phyloP scores from a whole-genome alignment of 2,888 invertebrate genomes.

The Rambutsinella grinnellia region DNA sequence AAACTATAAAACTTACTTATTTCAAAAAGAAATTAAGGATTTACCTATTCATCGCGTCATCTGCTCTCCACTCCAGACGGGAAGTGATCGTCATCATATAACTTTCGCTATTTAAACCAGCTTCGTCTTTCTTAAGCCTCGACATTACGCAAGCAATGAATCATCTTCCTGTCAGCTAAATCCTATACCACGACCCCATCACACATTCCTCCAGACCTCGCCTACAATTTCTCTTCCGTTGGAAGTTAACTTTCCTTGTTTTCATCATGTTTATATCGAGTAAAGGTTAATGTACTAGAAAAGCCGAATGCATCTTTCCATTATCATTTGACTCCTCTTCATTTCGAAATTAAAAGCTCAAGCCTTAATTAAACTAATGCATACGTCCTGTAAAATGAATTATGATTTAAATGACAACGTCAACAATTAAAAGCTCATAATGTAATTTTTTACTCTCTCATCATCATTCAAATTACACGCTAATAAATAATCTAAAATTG shows the following conservation, averaged over 20 bases:
- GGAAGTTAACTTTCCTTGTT: neutral
- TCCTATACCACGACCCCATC: constrained; percentile 1
- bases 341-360: neutral
- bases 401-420: too few species aligned
- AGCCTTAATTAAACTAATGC: neutral
- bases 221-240: neutral
- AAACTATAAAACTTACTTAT: too few species aligned
- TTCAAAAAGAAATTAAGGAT: too few species aligned
- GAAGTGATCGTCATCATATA: neutral
- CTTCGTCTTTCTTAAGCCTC: neutral
- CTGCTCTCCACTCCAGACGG: neutral
- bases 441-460: too few species aligned
- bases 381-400: too few species aligned
- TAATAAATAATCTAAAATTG: too few species aligned
- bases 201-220: neutral
- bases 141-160: neutral
- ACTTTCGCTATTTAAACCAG: neutral
- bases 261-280: neutral
- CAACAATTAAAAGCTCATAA: too few species aligned
- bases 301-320: neutral
- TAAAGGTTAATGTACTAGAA: neutral
- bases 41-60: constrained; percentile 6
- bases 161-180: constrained; percentile 11
- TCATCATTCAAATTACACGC: too few species aligned
- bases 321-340: neutral